These are phyloP conservation scores for Platyrinchus mystaceus DNA, from an alignment of 2,797 vertebrate species.

Conservation along the genomic window DNA sequence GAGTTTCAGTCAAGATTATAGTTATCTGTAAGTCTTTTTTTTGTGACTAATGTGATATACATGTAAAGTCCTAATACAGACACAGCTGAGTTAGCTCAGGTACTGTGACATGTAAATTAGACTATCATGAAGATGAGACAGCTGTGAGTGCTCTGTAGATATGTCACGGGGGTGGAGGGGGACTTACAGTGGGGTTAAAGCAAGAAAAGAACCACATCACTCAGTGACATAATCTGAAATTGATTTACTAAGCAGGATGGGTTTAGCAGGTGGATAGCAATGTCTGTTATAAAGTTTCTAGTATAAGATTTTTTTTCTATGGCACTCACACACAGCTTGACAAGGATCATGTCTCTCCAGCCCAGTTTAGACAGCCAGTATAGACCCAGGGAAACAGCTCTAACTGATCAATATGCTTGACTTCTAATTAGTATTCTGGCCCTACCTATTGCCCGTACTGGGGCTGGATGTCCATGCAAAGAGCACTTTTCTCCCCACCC, in stretches of 20 bases:
- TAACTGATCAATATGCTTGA: background rate
- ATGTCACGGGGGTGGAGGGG: fast-evolving
- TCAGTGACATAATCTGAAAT: background rate
- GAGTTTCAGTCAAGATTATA: background rate
- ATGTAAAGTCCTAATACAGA: background rate
- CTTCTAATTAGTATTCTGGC: background rate
- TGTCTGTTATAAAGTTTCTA: background rate
- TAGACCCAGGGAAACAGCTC: background rate
- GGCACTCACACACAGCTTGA: background rate
- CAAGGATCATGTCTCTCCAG: background rate
- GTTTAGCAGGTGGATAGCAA: background rate
- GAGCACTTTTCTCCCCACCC: fast-evolving
- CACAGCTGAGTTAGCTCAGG: background rate
- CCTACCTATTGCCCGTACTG: background rate
- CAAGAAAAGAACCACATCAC: background rate
- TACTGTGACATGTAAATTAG: background rate
- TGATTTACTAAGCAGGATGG: background rate
- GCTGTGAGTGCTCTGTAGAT: background rate
- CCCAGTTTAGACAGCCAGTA: background rate
- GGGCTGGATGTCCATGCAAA: background rate
- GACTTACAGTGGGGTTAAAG: background rate
- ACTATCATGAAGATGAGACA: background rate
- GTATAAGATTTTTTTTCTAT: background rate
- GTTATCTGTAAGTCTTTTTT: background rate
- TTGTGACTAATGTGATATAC: background rate